A percentile compares a stretch with the other conserved stretches of the same genome.
Conservation (phyloP, 2,797 vertebrate species). For the Pogonophryne albipinna region DNA sequence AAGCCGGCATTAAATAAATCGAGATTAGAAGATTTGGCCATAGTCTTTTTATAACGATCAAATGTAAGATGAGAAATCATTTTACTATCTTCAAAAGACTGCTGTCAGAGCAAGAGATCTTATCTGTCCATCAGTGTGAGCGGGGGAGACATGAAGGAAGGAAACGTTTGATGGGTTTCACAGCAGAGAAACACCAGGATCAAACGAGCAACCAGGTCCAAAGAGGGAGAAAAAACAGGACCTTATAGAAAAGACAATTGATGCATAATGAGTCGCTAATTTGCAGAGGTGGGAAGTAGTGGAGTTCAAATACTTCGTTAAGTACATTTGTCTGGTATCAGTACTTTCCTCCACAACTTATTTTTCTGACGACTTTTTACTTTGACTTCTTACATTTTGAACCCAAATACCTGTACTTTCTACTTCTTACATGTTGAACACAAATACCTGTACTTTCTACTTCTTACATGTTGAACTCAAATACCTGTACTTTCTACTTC, state of each 20-base stretch:
- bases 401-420: too few relatives aligned
- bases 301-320: too few relatives aligned
- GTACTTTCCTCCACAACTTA: too few relatives aligned
- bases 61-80: slow-evolving; percentile 18
- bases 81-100: slow-evolving; percentile 31
- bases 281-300: background rate
- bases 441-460: too few relatives aligned
- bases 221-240: slow-evolving; percentile 13
- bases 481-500: too few relatives aligned
- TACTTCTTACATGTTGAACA: too few relatives aligned
- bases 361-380: too few relatives aligned
- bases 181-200: too few relatives aligned
- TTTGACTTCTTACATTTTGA: too few relatives aligned
- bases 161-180: slow-evolving; percentile 34
- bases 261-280: slow-evolving; percentile 30
- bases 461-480: too few relatives aligned
- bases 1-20: background rate
- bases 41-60: background rate
- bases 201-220: slow-evolving; percentile 9
- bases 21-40: background rate
- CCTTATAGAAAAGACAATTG: slow-evolving; percentile 53
- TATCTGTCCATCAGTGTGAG: slow-evolving; percentile 18
- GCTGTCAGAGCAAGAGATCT: slow-evolving; percentile 28
- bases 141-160: slow-evolving; percentile 13
- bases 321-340: too few relatives aligned